These are phyloP conservation scores for Actinernus sp. DNA, from an alignment of 92 coral and sea anemone species.

Conservation along the genomic window DNA sequence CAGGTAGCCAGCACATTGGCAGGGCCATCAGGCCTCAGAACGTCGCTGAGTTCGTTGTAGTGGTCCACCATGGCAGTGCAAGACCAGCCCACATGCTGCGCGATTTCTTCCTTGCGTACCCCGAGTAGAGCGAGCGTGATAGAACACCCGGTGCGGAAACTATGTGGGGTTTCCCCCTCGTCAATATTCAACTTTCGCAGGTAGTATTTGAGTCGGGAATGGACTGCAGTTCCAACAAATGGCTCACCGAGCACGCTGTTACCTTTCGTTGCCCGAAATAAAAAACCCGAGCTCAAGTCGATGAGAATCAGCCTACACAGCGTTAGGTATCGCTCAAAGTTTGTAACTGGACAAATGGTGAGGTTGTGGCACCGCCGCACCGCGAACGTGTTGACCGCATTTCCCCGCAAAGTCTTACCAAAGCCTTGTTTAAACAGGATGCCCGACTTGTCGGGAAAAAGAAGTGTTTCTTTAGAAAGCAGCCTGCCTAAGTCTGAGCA, in stretches of 20 bases:
- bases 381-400: conserved; percentile 21
- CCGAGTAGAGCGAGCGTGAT: conserved; percentile 45
- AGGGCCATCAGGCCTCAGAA: conserved; percentile 34
- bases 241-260: conserved; percentile 20
- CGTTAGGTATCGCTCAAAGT: conserved; percentile 27
- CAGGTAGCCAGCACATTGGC: conserved; percentile 12
- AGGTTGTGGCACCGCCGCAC: conserved; percentile 15
- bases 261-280: conserved; percentile 33
- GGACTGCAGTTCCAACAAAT: conserved; percentile 32
- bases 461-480: conserved; percentile 12
- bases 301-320: conserved; percentile 20
- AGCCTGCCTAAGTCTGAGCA: conserved; percentile 14
- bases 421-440: conserved; percentile 23
- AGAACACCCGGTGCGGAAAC: conserved; percentile 42
- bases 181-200: conserved; percentile 19
- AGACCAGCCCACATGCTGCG: conserved; percentile 30
- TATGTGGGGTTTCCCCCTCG: conserved; percentile 41
- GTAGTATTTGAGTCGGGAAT: conserved; percentile 32
- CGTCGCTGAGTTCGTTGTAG: conserved; percentile 29
- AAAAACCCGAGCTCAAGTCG: conserved; percentile 25
- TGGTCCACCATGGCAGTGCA: conserved; percentile 24
- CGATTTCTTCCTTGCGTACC: conserved; percentile 19
- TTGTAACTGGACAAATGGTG: conserved; percentile 16
- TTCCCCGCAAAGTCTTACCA: conserved; percentile 39
- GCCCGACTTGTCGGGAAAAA: conserved; percentile 22